Base-by-base conservation (phyloP, 2,797 vertebrate species). In the Lacerta bilineata region DNA sequence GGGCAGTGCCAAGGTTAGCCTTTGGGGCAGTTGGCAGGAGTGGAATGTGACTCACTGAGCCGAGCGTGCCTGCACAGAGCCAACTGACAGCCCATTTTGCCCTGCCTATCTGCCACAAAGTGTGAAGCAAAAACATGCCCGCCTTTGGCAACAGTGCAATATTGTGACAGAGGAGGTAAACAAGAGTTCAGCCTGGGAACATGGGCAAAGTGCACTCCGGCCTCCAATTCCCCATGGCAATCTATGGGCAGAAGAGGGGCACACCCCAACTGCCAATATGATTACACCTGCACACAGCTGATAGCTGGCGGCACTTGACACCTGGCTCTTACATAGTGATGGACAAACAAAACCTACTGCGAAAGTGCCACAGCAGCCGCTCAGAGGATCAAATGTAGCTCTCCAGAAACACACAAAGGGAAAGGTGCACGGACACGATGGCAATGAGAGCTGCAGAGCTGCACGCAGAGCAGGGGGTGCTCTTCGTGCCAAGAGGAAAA, bases 121-220 rank as follows among this genome's bases (percentile, higher is more conserved):
- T 11, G 77, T 83, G 1, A 66, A 82, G 78, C 4, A 2, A 77
- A 91, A 89, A 83, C 93, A 90, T 36, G 20, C 81, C 92, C 80
- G 88, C 33, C 72, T 78, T 85, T 66, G 86, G 72, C 85, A 74
- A 86, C 85, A 90, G 89, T 82, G 7, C 76, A 46, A 80, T 88
- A 90, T 91, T 84, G 4, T 0, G 0, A 74, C 91, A 1, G 91
- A 1, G 29, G 83, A 83, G 80, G 61, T 93, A 59, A 94, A 86
- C 88, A 83, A 0, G 10, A 64, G 66, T 89, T 90, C 6, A 90
- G 18, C 74, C 66, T 6, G 7, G 90, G 89, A 0, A 85, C 2
- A 1, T 13, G 43, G 88, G 59, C 43, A 87, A 88, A 88, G 50
- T 1, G 8, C 80, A 88, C 0, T 3, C 8, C 13, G 64, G 29